A percentile compares a stretch with the other conserved stretches of the same genome.
Conservation (phyloP, 2,888 invertebrate species). For the Protodeltote pygarga region DNA sequence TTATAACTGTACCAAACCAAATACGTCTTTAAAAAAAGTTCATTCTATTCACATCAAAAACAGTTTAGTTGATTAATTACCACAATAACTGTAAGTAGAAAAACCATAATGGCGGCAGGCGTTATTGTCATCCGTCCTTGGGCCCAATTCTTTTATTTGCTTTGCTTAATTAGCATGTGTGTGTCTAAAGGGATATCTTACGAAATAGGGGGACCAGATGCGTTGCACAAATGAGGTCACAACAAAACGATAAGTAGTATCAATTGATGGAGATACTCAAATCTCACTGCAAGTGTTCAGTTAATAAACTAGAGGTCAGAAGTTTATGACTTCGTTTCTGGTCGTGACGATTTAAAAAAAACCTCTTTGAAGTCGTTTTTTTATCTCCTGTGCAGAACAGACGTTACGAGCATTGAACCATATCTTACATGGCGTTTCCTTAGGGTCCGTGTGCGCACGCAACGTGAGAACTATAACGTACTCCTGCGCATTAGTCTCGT, state of each 20-base stretch:
- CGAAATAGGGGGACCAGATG: slow-evolving; percentile 10
- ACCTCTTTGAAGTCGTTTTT: slow-evolving; percentile 61
- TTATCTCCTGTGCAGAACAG: slow-evolving; percentile 58
- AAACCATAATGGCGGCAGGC: slow-evolving; percentile 1
- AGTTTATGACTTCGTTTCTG: slow-evolving; percentile 17
- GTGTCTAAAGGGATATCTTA: slow-evolving; percentile 9
- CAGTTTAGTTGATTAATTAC: slow-evolving; percentile 18
- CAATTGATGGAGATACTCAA: slow-evolving; percentile 7
- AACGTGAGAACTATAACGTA: slow-evolving; percentile 78
- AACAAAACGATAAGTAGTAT: background rate
- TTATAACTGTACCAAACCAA: slow-evolving; percentile 29
- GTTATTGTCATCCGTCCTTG: slow-evolving; percentile 43
- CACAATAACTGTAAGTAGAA: slow-evolving; percentile 17
- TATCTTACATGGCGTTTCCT: slow-evolving; percentile 73
- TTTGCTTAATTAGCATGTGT: slow-evolving; percentile 20
- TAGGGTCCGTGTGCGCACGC: slow-evolving; percentile 61
- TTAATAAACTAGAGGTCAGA: background rate
- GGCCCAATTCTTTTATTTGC: slow-evolving; percentile 41
- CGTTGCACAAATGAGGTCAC: slow-evolving; percentile 21
- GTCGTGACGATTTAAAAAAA: slow-evolving; percentile 32
- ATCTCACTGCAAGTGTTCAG: background rate
- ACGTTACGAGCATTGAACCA: slow-evolving; percentile 81
- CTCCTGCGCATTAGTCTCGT: slow-evolving; percentile 71
- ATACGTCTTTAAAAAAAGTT: slow-evolving; percentile 18
- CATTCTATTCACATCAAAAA: slow-evolving; percentile 9